These are phyloP conservation scores for Selenia dentaria DNA, from an alignment of 2,888 invertebrate species.

Conservation along the genomic window DNA sequence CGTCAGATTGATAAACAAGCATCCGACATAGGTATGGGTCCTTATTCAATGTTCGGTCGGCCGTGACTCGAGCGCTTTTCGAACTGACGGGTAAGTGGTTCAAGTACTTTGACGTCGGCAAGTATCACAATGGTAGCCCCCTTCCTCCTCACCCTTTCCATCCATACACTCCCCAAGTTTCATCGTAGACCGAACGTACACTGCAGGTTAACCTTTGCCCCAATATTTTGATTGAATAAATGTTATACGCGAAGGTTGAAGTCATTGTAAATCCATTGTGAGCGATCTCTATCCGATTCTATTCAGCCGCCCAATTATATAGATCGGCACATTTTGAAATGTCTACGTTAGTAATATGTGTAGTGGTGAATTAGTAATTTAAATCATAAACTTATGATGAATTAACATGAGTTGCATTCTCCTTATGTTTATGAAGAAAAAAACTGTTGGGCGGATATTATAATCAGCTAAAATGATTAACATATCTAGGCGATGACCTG, in stretches of 20 bases:
- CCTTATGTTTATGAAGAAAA: no score
- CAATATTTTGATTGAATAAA: slow-evolving; percentile 74
- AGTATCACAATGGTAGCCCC: slow-evolving; percentile 50
- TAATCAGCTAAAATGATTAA: no score
- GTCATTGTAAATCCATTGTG: slow-evolving; percentile 63
- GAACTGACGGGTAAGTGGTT: slow-evolving; percentile 56
- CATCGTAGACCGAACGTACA: slow-evolving; percentile 4
- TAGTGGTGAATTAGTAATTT: slow-evolving; percentile 31
- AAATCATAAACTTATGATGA: no score
- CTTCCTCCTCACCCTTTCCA: slow-evolving; percentile 1
- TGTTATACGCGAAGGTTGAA: slow-evolving; percentile 67
- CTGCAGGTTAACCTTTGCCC: slow-evolving; percentile 69
- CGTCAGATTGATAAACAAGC: slow-evolving; percentile 39
- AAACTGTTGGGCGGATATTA: no score
- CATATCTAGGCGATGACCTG: no score
- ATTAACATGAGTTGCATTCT: no score
- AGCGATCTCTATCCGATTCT: slow-evolving; percentile 44
- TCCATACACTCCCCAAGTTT: slow-evolving; percentile 15
- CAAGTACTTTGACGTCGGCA: slow-evolving; percentile 57
- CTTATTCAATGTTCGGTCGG: slow-evolving; percentile 61
- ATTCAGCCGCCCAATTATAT: slow-evolving; percentile 59
- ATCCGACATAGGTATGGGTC: slow-evolving; percentile 48
- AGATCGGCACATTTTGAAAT: slow-evolving; percentile 53
- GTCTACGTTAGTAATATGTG: slow-evolving; percentile 36
- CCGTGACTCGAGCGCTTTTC: slow-evolving; percentile 71